Evolutionary conservation across 2,797 vertebrate genomes (phyloP).

Genomic region (Neostethus bicornis): DNA sequence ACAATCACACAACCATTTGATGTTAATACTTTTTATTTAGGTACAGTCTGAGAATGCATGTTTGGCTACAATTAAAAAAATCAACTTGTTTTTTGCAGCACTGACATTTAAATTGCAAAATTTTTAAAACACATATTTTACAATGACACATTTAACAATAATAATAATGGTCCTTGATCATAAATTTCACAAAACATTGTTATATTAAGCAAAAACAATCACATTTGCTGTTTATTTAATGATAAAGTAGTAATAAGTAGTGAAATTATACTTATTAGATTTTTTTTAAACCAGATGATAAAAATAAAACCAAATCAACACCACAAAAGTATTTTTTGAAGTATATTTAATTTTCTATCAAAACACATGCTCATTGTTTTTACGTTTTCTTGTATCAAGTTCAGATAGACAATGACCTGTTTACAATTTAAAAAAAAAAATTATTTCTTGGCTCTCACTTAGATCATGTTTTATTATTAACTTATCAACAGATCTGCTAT

Average conservation of each 20-base stretch:
- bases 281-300: not conserved
- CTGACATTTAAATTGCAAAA: no score
- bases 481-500: conserved; percentile 57
- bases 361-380: conserved; percentile 5
- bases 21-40: conserved; percentile 70
- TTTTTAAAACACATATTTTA: no score
- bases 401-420: conserved; percentile 18
- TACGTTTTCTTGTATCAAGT: conserved; percentile 21
- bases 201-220: no score
- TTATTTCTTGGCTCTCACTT: conserved; percentile 53
- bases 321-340: conserved; percentile 13
- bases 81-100: not conserved
- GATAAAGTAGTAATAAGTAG: not conserved
- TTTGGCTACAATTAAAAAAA: conserved; percentile 23
- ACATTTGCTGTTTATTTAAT: no score
- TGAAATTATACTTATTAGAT: not conserved
- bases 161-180: no score
- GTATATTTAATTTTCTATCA: conserved; percentile 22
- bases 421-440: conserved; percentile 46
- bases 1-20: conserved; percentile 53
- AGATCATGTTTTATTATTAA: conserved; percentile 60
- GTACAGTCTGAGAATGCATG: conserved; percentile 33
- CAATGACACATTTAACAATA: no score
- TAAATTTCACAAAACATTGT: no score
- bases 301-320: conserved; percentile 28